Percentiles rank a stretch among this genome's conserved stretches.
Evolutionary conservation across 1,140 invertebrate genomes (phyloP).

Genomic region (Drosophila guanche): DNA sequence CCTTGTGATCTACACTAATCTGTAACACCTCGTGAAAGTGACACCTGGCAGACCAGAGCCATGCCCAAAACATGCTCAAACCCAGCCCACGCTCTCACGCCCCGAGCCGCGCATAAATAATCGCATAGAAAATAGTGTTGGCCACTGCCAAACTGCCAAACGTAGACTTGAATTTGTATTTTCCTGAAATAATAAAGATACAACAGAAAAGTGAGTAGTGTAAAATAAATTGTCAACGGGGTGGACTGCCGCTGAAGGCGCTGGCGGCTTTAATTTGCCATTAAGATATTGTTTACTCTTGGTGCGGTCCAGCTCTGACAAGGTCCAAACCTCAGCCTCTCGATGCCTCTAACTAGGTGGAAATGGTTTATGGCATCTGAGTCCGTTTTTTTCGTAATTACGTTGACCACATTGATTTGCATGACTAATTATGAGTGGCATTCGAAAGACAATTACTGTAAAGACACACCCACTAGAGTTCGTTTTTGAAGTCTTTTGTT

Average conservation of each 20-base stretch:
- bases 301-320: conserved; percentile 28
- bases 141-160: conserved; percentile 59
- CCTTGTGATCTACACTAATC: conserved; percentile 10
- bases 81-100: conserved; percentile 24
- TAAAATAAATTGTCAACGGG: conserved; percentile 39
- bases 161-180: conserved; percentile 53
- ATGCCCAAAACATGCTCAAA: background rate
- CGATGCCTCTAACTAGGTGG: background rate
- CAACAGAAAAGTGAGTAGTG: conserved; percentile 30
- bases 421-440: conserved; percentile 67
- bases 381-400: conserved; percentile 77
- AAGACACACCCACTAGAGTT: conserved; percentile 47
- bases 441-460: conserved; percentile 4
- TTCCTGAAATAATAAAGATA: conserved; percentile 48
- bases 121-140: conserved; percentile 49
- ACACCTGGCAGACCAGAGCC: conserved; percentile 8
- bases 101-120: conserved; percentile 61
- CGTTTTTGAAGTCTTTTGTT: conserved; percentile 68
- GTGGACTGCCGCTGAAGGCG: conserved; percentile 43
- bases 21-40: conserved; percentile 29
- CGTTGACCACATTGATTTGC: conserved; percentile 76
- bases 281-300: conserved; percentile 74
- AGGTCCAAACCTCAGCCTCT: conserved; percentile 8
- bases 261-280: conserved; percentile 77
- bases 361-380: conserved; percentile 64